Conservation (phyloP, 1,140 invertebrate genomes). For the Ips nitidus region DNA sequence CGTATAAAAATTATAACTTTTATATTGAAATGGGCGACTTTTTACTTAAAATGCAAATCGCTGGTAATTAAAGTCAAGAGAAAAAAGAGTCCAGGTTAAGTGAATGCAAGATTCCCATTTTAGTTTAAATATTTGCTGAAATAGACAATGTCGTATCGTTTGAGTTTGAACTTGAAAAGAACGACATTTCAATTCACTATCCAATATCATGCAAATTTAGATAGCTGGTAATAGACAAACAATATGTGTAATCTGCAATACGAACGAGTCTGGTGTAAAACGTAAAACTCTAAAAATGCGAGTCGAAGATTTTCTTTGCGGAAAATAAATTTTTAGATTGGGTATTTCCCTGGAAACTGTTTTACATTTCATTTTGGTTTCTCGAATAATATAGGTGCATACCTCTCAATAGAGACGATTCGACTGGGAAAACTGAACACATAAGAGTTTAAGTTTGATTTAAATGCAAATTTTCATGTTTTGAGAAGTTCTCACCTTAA, state of each 20-base stretch:
- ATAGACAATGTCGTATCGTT: too few species aligned
- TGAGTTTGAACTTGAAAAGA: too few species aligned
- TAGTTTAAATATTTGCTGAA: background rate
- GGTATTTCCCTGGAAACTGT: background rate
- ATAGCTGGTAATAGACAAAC: too few species aligned
- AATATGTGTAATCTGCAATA: too few species aligned
- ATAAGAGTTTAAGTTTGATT: too few species aligned
- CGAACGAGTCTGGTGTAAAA: too few species aligned
- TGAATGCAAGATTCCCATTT: background rate
- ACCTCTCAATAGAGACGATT: background rate
- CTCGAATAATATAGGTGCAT: constrained; percentile 7
- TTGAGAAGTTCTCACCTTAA: constrained; percentile 69
- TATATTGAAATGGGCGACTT: constrained; percentile 7
- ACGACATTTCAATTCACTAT: too few species aligned
- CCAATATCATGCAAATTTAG: too few species aligned
- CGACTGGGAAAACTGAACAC: background rate
- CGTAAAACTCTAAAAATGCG: too few species aligned
- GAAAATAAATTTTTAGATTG: too few species aligned
- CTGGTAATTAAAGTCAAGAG: constrained; percentile 8
- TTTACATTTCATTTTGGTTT: constrained; percentile 13
- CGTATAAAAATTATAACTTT: constrained; percentile 18
- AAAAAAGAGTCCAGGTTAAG: background rate
- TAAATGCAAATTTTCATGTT: background rate
- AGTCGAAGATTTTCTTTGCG: too few species aligned
- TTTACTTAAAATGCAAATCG: constrained; percentile 15